These are phyloP conservation scores for Apotomis betuletana DNA, from an alignment of 2,888 invertebrate species.

Conservation along the genomic window DNA sequence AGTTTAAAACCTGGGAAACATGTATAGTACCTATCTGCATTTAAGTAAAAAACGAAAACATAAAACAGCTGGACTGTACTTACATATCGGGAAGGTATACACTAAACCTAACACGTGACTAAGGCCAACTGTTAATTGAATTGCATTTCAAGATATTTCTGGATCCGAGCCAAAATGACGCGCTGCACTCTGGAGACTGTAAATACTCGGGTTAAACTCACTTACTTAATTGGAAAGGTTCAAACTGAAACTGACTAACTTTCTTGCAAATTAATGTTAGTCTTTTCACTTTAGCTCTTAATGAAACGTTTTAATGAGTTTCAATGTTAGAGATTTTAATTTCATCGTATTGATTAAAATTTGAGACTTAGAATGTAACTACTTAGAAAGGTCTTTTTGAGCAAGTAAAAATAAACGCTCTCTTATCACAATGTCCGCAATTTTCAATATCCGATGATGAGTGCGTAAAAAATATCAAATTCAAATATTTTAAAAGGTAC, in stretches of 20 bases:
- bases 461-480: too few relatives aligned
- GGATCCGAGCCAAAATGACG: conserved; percentile 20
- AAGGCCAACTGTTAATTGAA: conserved; percentile 16
- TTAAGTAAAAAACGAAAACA: too few relatives aligned
- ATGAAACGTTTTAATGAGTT: conserved; percentile 13
- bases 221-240: conserved; percentile 35
- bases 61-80: background rate
- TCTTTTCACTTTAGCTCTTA: conserved; percentile 20
- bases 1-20: too few relatives aligned
- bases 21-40: too few relatives aligned
- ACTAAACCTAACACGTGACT: background rate
- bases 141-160: conserved; percentile 28
- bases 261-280: conserved; percentile 22
- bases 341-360: conserved; percentile 4
- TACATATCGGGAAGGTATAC: background rate
- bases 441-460: too few relatives aligned
- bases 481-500: too few relatives aligned
- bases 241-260: conserved; percentile 12
- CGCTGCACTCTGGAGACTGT: conserved; percentile 25
- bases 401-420: background rate
- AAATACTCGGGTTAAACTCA: conserved; percentile 18
- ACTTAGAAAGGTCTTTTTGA: background rate
- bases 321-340: background rate
- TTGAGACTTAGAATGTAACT: background rate
- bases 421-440: too few relatives aligned